Conservation (phyloP, 2,113 vertebrate species). For the Phoenicopterus ruber region DNA sequence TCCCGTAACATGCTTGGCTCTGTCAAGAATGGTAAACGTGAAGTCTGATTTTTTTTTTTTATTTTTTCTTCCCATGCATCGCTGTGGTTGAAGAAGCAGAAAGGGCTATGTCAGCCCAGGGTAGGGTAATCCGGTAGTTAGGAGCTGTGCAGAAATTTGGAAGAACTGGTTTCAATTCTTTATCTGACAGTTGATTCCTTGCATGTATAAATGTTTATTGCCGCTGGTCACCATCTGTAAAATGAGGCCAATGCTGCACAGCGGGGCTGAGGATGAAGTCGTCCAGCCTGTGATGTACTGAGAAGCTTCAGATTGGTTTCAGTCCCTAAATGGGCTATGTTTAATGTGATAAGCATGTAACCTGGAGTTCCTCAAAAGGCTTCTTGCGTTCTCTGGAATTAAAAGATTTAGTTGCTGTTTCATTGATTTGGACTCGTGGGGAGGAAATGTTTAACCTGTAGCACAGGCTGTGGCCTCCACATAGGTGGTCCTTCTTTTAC, state of each 20-base stretch:
- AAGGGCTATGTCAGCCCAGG: not conserved
- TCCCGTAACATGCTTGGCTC: not conserved
- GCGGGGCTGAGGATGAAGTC: not conserved
- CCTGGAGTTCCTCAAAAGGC: not conserved
- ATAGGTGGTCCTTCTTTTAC: not conserved
- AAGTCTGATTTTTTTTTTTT: not conserved
- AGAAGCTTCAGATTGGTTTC: not conserved
- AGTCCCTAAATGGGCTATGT: not conserved
- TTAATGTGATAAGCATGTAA: not conserved
- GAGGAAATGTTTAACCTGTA: not conserved
- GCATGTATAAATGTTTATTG: not conserved
- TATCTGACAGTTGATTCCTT: not conserved
- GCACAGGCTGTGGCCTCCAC: not conserved
- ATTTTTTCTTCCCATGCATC: not conserved
- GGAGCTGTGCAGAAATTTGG: not conserved
- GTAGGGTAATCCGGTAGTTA: not conserved
- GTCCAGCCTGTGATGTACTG: not conserved
- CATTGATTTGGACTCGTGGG: accelerated
- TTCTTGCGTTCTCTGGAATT: not conserved
- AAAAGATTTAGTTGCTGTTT: not conserved
- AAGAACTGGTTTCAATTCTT: slow-evolving; percentile 37
- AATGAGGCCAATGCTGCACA: not conserved
- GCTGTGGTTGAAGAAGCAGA: not conserved
- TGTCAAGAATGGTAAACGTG: not conserved
- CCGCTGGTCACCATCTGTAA: slow-evolving; percentile 11